phyloP scores from a whole-genome alignment of 2,888 invertebrate genomes.

The Ormyrus thymus region DNA sequence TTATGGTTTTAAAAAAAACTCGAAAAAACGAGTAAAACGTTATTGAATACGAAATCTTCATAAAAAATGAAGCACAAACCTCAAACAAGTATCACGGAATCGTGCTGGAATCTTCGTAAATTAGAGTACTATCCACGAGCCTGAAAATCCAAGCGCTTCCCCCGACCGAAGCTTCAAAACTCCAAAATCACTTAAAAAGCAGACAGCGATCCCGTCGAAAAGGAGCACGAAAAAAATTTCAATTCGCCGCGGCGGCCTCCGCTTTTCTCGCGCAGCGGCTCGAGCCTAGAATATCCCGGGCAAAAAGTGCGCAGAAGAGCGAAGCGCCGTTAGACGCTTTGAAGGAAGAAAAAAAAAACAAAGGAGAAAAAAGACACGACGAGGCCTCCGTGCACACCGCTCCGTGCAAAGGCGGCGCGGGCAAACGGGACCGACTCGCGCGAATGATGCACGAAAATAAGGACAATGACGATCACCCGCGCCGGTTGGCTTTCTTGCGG shows the following conservation, averaged over 20 bases:
- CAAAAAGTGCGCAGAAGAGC: not conserved
- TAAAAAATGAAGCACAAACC: too few species aligned
- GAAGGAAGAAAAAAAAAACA: not conserved
- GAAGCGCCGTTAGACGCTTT: not conserved
- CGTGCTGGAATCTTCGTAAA: not conserved
- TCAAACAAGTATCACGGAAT: not conserved
- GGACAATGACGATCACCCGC: conserved; percentile 60
- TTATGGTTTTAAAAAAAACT: too few species aligned
- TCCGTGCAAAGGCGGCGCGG: not conserved
- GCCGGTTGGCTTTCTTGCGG: conserved; percentile 4
- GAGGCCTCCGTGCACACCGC: not conserved
- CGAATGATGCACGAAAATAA: conserved; percentile 63
- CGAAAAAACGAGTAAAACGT: too few species aligned
- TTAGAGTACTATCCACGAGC: not conserved
- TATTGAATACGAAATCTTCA: too few species aligned
- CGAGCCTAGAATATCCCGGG: conserved; percentile 16
- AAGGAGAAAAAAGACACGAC: not conserved
- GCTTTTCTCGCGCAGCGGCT: conserved; percentile 1
- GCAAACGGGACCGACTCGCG: not conserved
- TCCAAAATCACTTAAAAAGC: conserved; percentile 3
- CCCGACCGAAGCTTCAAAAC: too few species aligned
- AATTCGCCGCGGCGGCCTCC: not conserved
- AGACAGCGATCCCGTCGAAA: conserved; percentile 1
- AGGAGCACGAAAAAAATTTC: conserved; percentile 3
- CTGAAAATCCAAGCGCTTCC: too few species aligned